Evolutionary conservation across 1,140 invertebrate genomes (phyloP), one percentile per base, ranked within the genome.

Genomic region (Pemphigus obesinymphae): DNA sequence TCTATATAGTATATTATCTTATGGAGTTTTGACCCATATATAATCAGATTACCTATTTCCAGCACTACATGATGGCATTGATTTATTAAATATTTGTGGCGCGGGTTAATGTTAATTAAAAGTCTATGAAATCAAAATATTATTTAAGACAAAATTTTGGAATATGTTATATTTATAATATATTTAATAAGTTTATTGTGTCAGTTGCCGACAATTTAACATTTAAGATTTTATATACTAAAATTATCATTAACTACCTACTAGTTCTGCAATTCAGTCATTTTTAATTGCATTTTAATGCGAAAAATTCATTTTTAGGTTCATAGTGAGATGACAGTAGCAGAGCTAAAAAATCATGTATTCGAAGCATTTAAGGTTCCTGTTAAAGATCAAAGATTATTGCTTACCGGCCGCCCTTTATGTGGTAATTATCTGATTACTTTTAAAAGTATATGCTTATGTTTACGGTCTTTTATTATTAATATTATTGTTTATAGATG

Each of bases 271-370:
- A 45, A 50, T 50, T 73, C 43, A 50, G 45, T 73, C 31, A 45
- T 72, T 48, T 73, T 26, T 17, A 78, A 80, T 80, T 58, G 50
- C 53, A 80, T 80, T 80, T 63, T 80, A 80, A 80, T 80, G 55
- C 73, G n/a, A 78, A 58, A 13, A 80, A 80, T 61, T 80, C 15
- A 43, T 73, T 83, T 84, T 72, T 75, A 85, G 85, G 84, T 85
- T 29, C 66, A 83, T 3, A 83, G 73, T 58, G 53, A 82, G n/a
- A 84, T 83, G 29, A 83, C 81, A 53, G 82, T 85, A 29, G 82
- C 73, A 82, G 85, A 84, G 50, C 55, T 85, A 55, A 85, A 85
- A 82, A 78, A 85, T 40, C 66, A 84, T 61, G 82, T 85, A 48
- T 82, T 72, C 17, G 73, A 83, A 82, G 72, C 82, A n/a, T 78